Conservation (phyloP, 1,140 invertebrate genomes). For the Drosophila kohkoa region DNA sequence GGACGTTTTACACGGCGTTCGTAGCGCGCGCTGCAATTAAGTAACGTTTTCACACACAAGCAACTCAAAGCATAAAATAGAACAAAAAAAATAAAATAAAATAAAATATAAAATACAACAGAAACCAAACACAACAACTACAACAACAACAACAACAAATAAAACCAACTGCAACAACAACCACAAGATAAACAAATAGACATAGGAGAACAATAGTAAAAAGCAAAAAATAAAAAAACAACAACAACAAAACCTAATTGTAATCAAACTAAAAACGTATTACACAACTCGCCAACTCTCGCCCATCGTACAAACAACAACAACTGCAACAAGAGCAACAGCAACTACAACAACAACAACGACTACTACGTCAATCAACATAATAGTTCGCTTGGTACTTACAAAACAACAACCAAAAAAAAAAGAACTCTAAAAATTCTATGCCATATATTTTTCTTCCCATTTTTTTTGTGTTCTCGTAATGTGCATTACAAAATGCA, state of each 20-base stretch:
- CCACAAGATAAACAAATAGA: conserved; percentile 22
- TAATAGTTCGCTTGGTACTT: conserved; percentile 42
- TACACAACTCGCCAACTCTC: conserved; percentile 52
- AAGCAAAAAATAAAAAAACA: too few relatives aligned
- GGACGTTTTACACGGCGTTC: conserved; percentile 67
- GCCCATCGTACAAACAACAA: conserved; percentile 48
- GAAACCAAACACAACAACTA: conserved; percentile 23
- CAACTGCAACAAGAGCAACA: conserved; percentile 13
- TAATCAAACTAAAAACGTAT: conserved; percentile 40
- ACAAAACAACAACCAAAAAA: conserved; percentile 13
- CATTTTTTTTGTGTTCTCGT: conserved; percentile 1
- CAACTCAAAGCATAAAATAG: conserved; percentile 3
- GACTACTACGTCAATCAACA: conserved; percentile 44
- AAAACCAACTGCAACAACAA: conserved; percentile 19
- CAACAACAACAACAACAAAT: conserved; percentile 15
- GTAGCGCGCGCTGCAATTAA: conserved; percentile 69
- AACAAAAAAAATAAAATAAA: conserved; percentile 11
- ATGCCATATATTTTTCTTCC: conserved; percentile 5
- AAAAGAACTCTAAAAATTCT: background rate
- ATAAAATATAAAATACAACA: conserved; percentile 33
- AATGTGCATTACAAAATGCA: conserved; percentile 26
- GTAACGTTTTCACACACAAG: conserved; percentile 58
- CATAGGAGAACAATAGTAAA: conserved; percentile 34
- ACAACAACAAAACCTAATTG: conserved; percentile 13
- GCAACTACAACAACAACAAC: conserved; percentile 30